These are phyloP conservation scores for Champsocephalus esox DNA, from an alignment of 2,797 vertebrate genomes.

Conservation along the genomic window DNA sequence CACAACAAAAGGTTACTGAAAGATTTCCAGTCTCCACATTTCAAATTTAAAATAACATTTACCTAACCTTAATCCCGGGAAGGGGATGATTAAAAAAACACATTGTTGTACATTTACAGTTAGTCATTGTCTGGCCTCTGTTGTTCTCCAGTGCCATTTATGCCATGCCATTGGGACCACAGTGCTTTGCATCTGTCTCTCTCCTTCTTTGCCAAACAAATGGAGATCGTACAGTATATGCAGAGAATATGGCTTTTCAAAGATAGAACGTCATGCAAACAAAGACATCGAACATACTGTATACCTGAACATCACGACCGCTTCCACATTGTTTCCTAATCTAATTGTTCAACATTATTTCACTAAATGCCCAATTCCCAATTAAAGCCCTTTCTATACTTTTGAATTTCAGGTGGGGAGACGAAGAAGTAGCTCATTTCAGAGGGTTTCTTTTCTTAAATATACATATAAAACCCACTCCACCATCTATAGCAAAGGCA, in stretches of 20 bases:
- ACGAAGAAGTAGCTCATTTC: not conserved
- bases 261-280: constrained; percentile 37
- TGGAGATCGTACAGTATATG: constrained; percentile 69
- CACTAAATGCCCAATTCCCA: constrained; percentile 5
- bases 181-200: constrained; percentile 81
- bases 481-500: not conserved
- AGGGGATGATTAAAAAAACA: constrained; percentile 39
- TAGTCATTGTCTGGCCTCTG: constrained; percentile 41
- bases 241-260: constrained; percentile 71
- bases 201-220: constrained; percentile 73
- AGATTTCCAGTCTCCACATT: constrained; percentile 29
- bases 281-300: constrained; percentile 39
- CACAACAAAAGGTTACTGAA: constrained; percentile 61
- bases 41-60: constrained; percentile 76
- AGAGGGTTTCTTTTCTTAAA: constrained; percentile 5
- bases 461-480: constrained; percentile 30
- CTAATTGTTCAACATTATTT: constrained; percentile 64
- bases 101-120: constrained; percentile 60
- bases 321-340: constrained; percentile 38
- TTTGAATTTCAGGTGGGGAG: not conserved
- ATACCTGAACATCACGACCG: constrained; percentile 33
- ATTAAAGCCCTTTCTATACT: constrained; percentile 18
- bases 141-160: constrained; percentile 53
- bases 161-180: constrained; percentile 23
- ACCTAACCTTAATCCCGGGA: constrained; percentile 60